Percentiles rank a stretch among this genome's conserved stretches.
Conservation (phyloP, 2,113 vertebrate genomes). For the Campylorhamphus procurvoides region DNA sequence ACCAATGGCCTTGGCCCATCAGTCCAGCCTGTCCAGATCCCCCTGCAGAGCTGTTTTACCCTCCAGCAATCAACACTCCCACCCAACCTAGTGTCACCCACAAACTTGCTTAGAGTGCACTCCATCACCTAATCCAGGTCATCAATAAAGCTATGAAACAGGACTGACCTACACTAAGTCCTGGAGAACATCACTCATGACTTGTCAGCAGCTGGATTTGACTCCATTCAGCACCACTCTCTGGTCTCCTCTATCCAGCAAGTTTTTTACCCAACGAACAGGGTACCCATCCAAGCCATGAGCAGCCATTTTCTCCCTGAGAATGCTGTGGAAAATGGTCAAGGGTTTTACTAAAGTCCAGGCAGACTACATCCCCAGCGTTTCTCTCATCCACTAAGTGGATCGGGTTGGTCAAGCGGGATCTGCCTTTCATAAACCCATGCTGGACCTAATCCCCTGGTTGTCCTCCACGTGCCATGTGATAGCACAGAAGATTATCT, state of each 20-base stretch:
- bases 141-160: neutral
- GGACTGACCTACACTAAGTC: neutral
- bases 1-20: neutral
- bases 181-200: no score
- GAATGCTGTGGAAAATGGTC: neutral
- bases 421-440: neutral
- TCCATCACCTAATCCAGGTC: neutral
- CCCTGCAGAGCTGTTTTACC: neutral
- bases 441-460: neutral
- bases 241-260: neutral
- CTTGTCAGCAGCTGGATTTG: neutral
- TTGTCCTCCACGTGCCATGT: rapidly evolving
- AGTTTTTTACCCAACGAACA: neutral
- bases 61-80: neutral
- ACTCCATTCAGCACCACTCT: neutral
- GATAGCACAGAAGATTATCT: neutral
- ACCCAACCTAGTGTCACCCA: neutral
- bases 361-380: neutral
- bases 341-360: neutral
- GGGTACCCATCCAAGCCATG: neutral
- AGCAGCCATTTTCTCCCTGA: neutral
- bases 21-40: neutral
- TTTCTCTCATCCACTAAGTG: neutral
- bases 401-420: neutral
- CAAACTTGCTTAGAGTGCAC: neutral